Evolutionary conservation across 2,888 invertebrate species (phyloP), one percentile per base, ranked within the genome.

Genomic region (Nomada lathburiana): DNA sequence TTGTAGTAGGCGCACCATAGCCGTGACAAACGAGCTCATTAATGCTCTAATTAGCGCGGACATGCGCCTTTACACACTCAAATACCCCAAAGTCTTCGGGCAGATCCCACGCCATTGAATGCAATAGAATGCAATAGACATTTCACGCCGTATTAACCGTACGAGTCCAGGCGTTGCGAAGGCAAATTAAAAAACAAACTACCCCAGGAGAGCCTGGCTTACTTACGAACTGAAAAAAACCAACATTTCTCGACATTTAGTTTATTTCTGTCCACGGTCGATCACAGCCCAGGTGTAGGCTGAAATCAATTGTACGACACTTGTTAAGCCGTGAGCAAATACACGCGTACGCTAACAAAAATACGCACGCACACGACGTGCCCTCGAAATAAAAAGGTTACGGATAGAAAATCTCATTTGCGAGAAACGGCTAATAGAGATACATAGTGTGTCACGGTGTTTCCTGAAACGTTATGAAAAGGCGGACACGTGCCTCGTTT

Each of bases 1-100:
- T 85, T 76, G 70, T 55, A 69, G 60, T 65, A 60, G 53, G 55
- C 53, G 53, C 60, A 62, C 79, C 67, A 55, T 83, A 65, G 53
- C 50, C 68, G 63, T 72, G 76, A 86, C 86, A 85, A 86, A 86
- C 83, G 83, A 86, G 86, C 69, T 60, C 64, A 83, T 86, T 83
- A 86, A 86, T 86, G 85, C 75, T 75, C 86, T 85, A 86, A 86
- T 86, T 86, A 86, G 76, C 71, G 60, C 67, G 71, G 73, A 85
- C 80, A 82, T 76, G 78, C 80, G 83, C 76, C 83, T 74, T 71
- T 76, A 42, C 55, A 62, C 36, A 44, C 75, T 64, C 64, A 55
- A 65, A 79, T 83, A 78, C 64, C 76, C 59, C 72, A 29, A 72
- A 86, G 84, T 79, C 82, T 65, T 64, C 59, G 16, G 55, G 4